Conservation (phyloP, 2,113 vertebrate genomes). For the Limnothrissa miodon region DNA sequence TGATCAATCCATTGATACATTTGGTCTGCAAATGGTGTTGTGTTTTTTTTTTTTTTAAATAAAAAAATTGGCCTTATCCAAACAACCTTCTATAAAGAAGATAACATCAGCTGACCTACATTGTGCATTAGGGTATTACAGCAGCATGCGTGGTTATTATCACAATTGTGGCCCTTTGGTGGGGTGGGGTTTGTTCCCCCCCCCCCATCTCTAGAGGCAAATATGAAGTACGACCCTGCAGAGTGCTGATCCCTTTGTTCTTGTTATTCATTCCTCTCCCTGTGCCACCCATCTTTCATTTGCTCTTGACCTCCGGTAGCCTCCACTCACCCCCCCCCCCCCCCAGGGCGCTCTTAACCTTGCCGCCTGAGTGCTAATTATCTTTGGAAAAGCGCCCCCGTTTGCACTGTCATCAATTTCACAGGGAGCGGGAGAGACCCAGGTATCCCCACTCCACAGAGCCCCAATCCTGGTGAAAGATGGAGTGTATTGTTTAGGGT, state of each 20-base stretch:
- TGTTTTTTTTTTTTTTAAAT: neutral
- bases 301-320: constrained; percentile 57
- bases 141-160: neutral
- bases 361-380: constrained; percentile 64
- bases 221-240: neutral
- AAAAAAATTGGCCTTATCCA: neutral
- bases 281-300: constrained; percentile 35
- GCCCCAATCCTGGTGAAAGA: constrained; percentile 62
- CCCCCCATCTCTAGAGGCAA: neutral
- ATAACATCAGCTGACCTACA: neutral
- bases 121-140: neutral
- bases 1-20: neutral
- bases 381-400: constrained; percentile 63
- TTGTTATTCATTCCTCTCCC: constrained; percentile 20
- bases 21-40: neutral
- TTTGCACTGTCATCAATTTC: constrained; percentile 68
- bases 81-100: neutral
- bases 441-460: constrained; percentile 49
- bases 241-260: constrained; percentile 45
- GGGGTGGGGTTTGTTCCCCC: neutral
- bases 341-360: constrained; percentile 59
- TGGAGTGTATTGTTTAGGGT: constrained; percentile 48
- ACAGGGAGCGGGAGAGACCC: constrained; percentile 46
- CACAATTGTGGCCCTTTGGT: neutral
- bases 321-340: constrained; percentile 48